phyloP scores from a whole-genome alignment of 2,888 invertebrate species.

The Pandemis heparana region DNA sequence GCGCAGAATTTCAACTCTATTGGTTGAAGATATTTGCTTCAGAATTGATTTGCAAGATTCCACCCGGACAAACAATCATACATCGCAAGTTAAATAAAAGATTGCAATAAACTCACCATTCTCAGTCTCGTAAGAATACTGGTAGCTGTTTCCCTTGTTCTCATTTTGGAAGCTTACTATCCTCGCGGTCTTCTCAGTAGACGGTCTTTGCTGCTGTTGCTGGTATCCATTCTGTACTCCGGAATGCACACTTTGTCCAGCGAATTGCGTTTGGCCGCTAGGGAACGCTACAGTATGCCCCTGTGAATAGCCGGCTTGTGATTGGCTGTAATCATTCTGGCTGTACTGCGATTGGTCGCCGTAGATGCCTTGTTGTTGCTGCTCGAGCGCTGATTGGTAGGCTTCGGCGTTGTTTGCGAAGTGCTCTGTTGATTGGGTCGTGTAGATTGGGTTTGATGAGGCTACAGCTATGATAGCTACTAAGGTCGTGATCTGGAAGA shows the following conservation, averaged over 20 bases:
- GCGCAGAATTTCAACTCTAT: too few species aligned
- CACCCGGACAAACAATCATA: too few species aligned
- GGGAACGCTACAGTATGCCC: constrained; percentile 26
- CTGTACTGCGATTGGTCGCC: constrained; percentile 59
- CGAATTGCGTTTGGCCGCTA: constrained; percentile 29
- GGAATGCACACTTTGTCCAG: constrained; percentile 8
- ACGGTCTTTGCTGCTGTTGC: constrained; percentile 45
- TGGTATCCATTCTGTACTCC: constrained; percentile 25
- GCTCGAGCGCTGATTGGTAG: constrained; percentile 66
- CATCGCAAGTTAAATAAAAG: too few species aligned
- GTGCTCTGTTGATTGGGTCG: constrained; percentile 49
- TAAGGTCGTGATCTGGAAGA: constrained; percentile 60
- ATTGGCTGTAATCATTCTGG: constrained; percentile 42
- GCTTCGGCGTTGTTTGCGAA: constrained; percentile 60
- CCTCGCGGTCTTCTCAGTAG: constrained; percentile 63
- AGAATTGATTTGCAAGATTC: too few species aligned
- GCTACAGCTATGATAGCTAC: constrained; percentile 65
- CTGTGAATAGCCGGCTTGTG: constrained; percentile 29
- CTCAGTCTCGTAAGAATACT: constrained; percentile 86
- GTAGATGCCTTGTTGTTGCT: constrained; percentile 60
- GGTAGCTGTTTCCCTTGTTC: constrained; percentile 68
- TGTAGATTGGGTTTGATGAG: constrained; percentile 64
- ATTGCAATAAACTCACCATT: constrained; percentile 74
- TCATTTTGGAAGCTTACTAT: constrained; percentile 65
- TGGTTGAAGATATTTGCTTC: too few species aligned